phyloP scores from a whole-genome alignment of 2,113 vertebrate species.

The Trematocara nigrifrons region DNA sequence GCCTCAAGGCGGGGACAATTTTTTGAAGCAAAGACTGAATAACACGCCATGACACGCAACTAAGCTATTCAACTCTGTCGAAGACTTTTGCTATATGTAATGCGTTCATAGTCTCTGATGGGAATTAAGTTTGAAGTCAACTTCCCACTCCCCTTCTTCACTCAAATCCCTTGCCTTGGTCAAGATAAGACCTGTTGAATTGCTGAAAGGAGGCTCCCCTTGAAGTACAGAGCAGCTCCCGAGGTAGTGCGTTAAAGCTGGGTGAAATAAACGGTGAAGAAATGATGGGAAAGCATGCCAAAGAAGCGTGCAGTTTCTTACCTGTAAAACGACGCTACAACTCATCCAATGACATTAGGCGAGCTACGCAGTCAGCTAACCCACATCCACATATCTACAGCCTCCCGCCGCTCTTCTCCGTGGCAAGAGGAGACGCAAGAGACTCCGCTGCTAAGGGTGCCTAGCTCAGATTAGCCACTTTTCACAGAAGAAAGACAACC shows the following conservation, averaged over 20 bases:
- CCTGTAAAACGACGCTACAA: constrained; percentile 11
- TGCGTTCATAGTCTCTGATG: not conserved
- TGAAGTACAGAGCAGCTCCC: not conserved
- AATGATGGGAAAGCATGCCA: not conserved
- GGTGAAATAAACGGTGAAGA: not conserved
- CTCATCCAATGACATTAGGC: constrained; percentile 14
- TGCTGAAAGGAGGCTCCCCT: not conserved
- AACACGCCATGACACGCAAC: not conserved
- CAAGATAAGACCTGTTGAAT: constrained; percentile 41
- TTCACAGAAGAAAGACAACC: not conserved
- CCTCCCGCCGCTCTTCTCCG: not conserved
- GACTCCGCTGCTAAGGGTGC: constrained; percentile 32
- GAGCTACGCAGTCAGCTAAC: not conserved
- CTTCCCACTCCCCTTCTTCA: not conserved
- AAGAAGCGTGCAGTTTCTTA: not conserved
- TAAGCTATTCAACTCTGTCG: not conserved
- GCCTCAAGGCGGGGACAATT: not conserved
- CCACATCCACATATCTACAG: constrained; percentile 22
- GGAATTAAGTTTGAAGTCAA: not conserved
- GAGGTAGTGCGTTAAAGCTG: not conserved
- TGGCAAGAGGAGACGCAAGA: not conserved
- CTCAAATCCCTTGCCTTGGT: not conserved
- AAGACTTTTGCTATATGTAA: not conserved
- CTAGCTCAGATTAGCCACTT: constrained; percentile 44
- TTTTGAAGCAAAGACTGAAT: not conserved